Base-by-base conservation (phyloP, 2,888 invertebrate genomes). In the Slavum lentiscoides region DNA sequence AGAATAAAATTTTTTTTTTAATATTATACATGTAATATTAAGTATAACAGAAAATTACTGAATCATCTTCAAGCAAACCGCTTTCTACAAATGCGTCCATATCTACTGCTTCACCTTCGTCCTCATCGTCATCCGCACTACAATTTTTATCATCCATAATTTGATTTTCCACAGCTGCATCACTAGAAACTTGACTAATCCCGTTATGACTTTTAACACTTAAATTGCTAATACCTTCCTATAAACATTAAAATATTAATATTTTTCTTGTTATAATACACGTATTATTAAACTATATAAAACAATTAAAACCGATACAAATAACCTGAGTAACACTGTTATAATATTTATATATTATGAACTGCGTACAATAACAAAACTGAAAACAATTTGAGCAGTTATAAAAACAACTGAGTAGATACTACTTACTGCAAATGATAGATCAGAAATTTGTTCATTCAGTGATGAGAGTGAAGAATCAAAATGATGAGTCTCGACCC, bases 81-180 rank as follows among this genome's bases (percentile, higher is more conserved):
- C 94, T 95, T 86, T 97, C 95, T 87, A 97, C 96, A 88, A 97
- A 98, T 84, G 93, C 95, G 86, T 98, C 98, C 98, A 99, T 98
- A 87, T 99, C 98, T 84, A 93, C 92, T 0, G 97, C 94, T 86
- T 96, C 96, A 81, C 92, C 97, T 82, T 96, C 96, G 68, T 97
- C 97, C n/a, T 94, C 95, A 37, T 94, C 95, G 74, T 88, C 87
- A 61, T 55, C n/a, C 5, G 3, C n/a, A 81, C 87, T 88, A 69
- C 87, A 88, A 61, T 87, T 87, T 30, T 64, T 49, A 62, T 55
- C 82, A 6, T 19, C 64, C n/a, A 49, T 37, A 68, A 55, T 76
- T 30, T 61, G 7, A 62, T 70, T 68, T 17, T 30, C 43, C 43
- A 17, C 64, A 6, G 13, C 13, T 68, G 43, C 9, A 81, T 39